A percentile compares a stretch with the other conserved stretches of the same genome.
These are phyloP conservation scores for Drosophila punjabiensis DNA, from an alignment of 1,140 invertebrate genomes.

Conservation along the genomic window DNA sequence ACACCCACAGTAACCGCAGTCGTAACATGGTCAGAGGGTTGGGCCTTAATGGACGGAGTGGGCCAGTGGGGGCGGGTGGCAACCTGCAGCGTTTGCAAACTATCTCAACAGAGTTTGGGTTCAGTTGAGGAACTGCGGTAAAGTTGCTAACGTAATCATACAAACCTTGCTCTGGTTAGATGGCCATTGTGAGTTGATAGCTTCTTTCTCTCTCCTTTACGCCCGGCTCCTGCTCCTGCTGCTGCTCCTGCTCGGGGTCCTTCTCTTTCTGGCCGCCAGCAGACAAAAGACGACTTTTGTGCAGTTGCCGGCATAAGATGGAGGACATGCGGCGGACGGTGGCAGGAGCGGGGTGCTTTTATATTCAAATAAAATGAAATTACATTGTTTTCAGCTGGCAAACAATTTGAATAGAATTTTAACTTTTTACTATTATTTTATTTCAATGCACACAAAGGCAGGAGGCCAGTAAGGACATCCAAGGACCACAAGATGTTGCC, in stretches of 20 bases:
- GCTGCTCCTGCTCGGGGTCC: background rate
- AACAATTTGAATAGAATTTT: conserved; percentile 85
- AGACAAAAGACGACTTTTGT: conserved; percentile 80
- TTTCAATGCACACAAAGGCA: conserved; percentile 77
- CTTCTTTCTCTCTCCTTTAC: conserved; percentile 25
- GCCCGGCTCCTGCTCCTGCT: conserved; percentile 1
- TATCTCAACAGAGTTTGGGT: conserved; percentile 80
- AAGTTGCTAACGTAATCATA: conserved; percentile 83
- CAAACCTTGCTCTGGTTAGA: conserved; percentile 72
- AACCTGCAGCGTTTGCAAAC: conserved; percentile 70
- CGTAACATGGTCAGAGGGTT: conserved; percentile 49
- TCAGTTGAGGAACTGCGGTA: conserved; percentile 80
- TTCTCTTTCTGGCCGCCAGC: conserved; percentile 35
- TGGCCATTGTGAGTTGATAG: conserved; percentile 37
- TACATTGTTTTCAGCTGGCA: conserved; percentile 85
- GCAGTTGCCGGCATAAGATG: conserved; percentile 75
- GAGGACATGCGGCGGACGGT: conserved; percentile 51
- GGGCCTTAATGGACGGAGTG: background rate
- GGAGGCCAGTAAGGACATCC: conserved; percentile 39
- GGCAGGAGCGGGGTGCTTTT: conserved; percentile 66
- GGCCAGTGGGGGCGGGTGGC: background rate
- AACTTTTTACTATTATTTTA: conserved; percentile 85
- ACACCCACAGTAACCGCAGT: conserved; percentile 80
- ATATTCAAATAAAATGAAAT: conserved; percentile 85
- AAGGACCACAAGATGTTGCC: conserved; percentile 58